Percentiles rank a stretch among this genome's conserved stretches.
phyloP scores from a whole-genome alignment of 2,888 invertebrate species.

The Aphidius colemani region DNA sequence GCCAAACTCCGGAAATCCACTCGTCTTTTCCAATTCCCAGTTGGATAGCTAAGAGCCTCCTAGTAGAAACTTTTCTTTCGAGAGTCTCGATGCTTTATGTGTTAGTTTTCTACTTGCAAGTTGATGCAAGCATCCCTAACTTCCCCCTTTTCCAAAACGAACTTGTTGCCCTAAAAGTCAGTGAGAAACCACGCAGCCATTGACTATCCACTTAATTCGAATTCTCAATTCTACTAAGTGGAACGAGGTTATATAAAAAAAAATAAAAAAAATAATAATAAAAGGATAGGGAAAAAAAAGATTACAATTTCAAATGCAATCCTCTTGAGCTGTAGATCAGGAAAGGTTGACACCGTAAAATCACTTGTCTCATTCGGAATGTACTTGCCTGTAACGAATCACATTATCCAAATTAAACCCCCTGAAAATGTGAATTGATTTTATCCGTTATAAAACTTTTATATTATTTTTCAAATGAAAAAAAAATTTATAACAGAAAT shows the following conservation, averaged over 20 bases:
- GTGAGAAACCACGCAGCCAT: too few relatives aligned
- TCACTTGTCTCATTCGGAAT: conserved; percentile 22
- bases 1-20: too few relatives aligned
- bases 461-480: conserved; percentile 44
- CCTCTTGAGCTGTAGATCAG: conserved; percentile 36
- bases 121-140: too few relatives aligned
- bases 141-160: too few relatives aligned
- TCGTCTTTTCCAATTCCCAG: too few relatives aligned
- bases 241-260: conserved; percentile 11
- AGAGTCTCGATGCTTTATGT: too few relatives aligned
- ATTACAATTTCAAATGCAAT: conserved; percentile 60
- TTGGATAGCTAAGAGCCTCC: too few relatives aligned
- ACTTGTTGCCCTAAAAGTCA: too few relatives aligned
- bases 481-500: conserved; percentile 42
- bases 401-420: conserved; percentile 52
- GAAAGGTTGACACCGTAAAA: conserved; percentile 44
- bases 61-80: too few relatives aligned
- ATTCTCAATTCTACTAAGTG: conserved; percentile 22
- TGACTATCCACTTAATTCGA: not conserved
- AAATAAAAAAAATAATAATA: conserved; percentile 19
- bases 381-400: conserved; percentile 4
- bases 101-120: too few relatives aligned
- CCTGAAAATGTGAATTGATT: conserved; percentile 5
- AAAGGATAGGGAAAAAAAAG: conserved; percentile 19
- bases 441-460: too few relatives aligned